Evolutionary conservation across 2,888 invertebrate species (phyloP), one percentile per base, ranked within the genome.

Genomic region (Stomorhina lunata): DNA sequence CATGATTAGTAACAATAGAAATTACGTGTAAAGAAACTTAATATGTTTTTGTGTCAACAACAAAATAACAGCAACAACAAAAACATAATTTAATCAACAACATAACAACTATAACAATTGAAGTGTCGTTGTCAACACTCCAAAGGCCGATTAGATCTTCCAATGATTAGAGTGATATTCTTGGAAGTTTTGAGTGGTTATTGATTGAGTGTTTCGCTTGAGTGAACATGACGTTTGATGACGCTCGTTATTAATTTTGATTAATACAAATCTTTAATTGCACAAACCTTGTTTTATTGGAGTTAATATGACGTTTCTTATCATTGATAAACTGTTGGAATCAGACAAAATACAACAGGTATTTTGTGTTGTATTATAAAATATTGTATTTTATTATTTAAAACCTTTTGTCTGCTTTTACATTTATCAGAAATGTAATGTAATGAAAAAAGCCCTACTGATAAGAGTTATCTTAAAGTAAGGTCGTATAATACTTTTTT

Each of bases 281-380:
- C 29, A 15, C 15, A 6, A 59, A 22, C 15, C 3, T 32, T 22
- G 2, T 45, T 17, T 32, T 34, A 57, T 32, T 45, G 25, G 37
- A 20, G n/a, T 69, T 20, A 57, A 29, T 27, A 15, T 61, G 59
- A 61, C 59, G 59, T 59, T 12, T 59, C 25, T 61, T 37, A 40
- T 61, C 37, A 9, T 17, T 12, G 20, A 55, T n/a, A 20, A 6
- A 20, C 1, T 27, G 12, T 7, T 29, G 17, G 32, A 55, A 17
- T 15, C 9, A 10, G 37, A 22, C 22, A n/a, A n/a, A n/a, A n/a
- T 40, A 27, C 15, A 10, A 43, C 5, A 27, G 27, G 37, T 61
- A n/a, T n/a, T n/a, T n/a, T n/a, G n/a, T n/a, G n/a, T n/a, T n/a
- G n/a, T n/a, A n/a, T n/a, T n/a, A n/a, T n/a, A n/a, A n/a, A n/a